Evolutionary conservation across 2,888 invertebrate genomes (phyloP).

Genomic region (Criorhina ranunculi): DNA sequence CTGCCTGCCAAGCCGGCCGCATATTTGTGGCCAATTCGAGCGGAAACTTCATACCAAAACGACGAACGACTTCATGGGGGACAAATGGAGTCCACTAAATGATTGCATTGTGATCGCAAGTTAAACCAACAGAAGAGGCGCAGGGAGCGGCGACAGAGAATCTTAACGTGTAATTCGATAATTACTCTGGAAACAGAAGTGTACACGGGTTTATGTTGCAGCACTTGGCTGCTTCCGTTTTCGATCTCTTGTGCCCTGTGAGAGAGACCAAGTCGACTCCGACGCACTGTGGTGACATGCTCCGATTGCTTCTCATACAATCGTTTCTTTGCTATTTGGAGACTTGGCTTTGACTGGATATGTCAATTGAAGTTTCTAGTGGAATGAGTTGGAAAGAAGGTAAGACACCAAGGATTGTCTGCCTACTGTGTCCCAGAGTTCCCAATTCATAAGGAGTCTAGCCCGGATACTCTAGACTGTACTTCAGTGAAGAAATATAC

Average conservation of each 20-base stretch:
- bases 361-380: no score
- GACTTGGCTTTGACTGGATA: no score
- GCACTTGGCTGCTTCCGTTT: slow-evolving; percentile 58
- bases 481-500: no score
- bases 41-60: slow-evolving; percentile 66
- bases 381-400: no score
- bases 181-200: slow-evolving; percentile 67
- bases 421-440: no score
- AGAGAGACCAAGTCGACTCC: slow-evolving; percentile 54
- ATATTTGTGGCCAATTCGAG: slow-evolving; percentile 75
- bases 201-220: slow-evolving; percentile 60
- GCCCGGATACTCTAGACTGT: no score
- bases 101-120: slow-evolving; percentile 61
- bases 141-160: slow-evolving; percentile 24
- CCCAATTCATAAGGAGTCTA: no score
- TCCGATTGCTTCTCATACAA: slow-evolving; percentile 37
- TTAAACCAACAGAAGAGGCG: not conserved
- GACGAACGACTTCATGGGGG: slow-evolving; percentile 65
- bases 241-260: slow-evolving; percentile 19
- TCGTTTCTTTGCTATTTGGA: slow-evolving; percentile 36
- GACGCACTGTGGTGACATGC: slow-evolving; percentile 47
- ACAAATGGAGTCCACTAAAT: slow-evolving; percentile 73
- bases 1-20: slow-evolving; percentile 63
- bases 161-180: slow-evolving; percentile 72
- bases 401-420: no score